Base-by-base conservation (phyloP, 1,140 invertebrate species). In the Berghia stephanieae region DNA sequence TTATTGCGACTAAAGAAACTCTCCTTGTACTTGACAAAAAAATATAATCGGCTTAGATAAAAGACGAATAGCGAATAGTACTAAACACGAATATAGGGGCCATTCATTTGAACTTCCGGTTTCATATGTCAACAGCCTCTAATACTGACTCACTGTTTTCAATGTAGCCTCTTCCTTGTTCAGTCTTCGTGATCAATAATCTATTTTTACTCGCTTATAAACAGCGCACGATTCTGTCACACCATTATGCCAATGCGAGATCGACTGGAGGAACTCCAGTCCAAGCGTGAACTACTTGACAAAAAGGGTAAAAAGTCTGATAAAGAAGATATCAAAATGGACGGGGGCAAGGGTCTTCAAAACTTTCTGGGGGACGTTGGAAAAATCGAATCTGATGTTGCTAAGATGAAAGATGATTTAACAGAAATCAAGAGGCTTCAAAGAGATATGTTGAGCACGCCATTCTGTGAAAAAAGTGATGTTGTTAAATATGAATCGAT, bases 351-450 rank as follows among this genome's bases (percentile, higher is more conserved):
- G 18, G 73, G 74, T 40, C 78, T 84, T 24, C 73, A 78, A 36
- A 60, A 70, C n/a, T 82, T 84, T 75, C 80, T 81, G 3, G 46
- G 63, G 18, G 77, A 80, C 40, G 81, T 81, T 5, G 78, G 80
- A 42, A 52, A 63, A n/a, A 75, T 84, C 16, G 83, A 82, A 75
- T 66, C 40, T 24, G 74, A 82, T 16, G 52, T 84, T 34, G 69
- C 60, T 36, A 71, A 66, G 16, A 75, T 81, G 21, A 81, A 80
- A 77, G 66, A 69, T 49, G 78, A 82, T 69, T 71, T 82, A 27
- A 70, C 49, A 24, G 75, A 80, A 49, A 74, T 84, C 27, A 81
- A 80, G 66, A 82, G 81, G 55, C 38, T 78, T 34, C 83, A 84
- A 66, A 75, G 75, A 42, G 80, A 80, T 46, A 75, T 84, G 27